phyloP scores from a whole-genome alignment of 2,797 vertebrate species.

The Octomys mimax region DNA sequence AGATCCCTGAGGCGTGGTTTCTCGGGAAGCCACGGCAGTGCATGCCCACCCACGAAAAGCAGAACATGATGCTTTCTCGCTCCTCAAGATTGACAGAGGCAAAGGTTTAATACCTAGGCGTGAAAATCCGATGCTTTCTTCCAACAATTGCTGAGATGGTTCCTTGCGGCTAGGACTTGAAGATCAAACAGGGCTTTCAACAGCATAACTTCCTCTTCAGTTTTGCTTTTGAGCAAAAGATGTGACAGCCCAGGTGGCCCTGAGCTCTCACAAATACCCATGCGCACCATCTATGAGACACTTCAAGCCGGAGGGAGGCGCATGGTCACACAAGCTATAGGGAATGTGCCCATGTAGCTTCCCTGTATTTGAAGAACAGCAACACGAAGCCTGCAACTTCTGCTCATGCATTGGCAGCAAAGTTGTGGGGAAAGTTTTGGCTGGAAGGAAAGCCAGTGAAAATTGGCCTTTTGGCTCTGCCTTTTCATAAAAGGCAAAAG shows the following conservation, averaged over 20 bases:
- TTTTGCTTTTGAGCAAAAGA: slow-evolving; percentile 77
- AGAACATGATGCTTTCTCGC: neutral
- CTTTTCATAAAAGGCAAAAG: slow-evolving; percentile 71
- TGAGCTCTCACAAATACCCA: slow-evolving; percentile 63
- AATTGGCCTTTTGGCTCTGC: slow-evolving; percentile 67
- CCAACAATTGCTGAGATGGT: slow-evolving; percentile 71
- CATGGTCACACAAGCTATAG: slow-evolving; percentile 62
- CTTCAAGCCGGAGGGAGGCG: slow-evolving; percentile 55
- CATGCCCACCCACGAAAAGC: neutral
- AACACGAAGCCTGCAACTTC: slow-evolving; percentile 73
- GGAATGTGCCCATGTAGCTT: slow-evolving; percentile 40
- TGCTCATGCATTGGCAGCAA: slow-evolving; percentile 76
- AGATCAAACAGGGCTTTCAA: slow-evolving; percentile 59
- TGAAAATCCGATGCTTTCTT: slow-evolving; percentile 7
- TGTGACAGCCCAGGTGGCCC: slow-evolving; percentile 71
- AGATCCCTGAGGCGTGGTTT: neutral
- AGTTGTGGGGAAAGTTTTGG: slow-evolving; percentile 77
- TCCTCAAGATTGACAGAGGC: neutral
- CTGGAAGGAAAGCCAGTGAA: slow-evolving; percentile 74
- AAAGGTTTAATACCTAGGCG: neutral
- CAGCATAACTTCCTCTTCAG: slow-evolving; percentile 26
- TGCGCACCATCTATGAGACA: slow-evolving; percentile 26
- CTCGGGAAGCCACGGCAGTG: neutral
- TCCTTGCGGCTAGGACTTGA: slow-evolving; percentile 72
- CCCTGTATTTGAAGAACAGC: slow-evolving; percentile 65